phyloP scores from a whole-genome alignment of 2,888 invertebrate species.

The Macaria notata region DNA sequence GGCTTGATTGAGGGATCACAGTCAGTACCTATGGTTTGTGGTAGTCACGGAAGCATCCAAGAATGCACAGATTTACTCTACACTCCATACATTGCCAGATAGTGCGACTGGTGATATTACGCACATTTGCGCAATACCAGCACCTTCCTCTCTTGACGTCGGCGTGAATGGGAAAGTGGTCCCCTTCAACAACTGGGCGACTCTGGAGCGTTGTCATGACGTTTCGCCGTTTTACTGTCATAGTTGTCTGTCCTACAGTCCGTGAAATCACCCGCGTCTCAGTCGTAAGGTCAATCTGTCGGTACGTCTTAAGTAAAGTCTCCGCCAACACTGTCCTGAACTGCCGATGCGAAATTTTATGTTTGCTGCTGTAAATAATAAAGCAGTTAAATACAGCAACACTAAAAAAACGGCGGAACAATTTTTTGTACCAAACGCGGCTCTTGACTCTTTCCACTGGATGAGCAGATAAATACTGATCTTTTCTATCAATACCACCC shows the following conservation, averaged over 20 bases:
- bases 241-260: neutral
- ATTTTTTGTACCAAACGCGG: conserved; percentile 30
- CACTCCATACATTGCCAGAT: conserved; percentile 36
- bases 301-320: conserved; percentile 21
- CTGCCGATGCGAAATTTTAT: conserved; percentile 22
- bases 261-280: conserved; percentile 17
- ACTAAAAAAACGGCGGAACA: conserved; percentile 19
- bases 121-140: conserved; percentile 23
- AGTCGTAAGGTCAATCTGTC: conserved; percentile 26
- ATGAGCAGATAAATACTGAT: conserved; percentile 37
- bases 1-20: neutral
- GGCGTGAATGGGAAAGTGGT: conserved; percentile 31
- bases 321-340: conserved; percentile 27
- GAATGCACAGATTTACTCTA: conserved; percentile 32
- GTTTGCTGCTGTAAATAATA: conserved; percentile 18
- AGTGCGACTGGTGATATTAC: conserved; percentile 25
- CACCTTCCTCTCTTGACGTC: conserved; percentile 25
- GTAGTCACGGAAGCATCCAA: conserved; percentile 28
- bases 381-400: conserved; percentile 27
- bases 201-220: conserved; percentile 7
- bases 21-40: conserved; percentile 12
- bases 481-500: conserved; percentile 41
- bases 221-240: conserved; percentile 3
- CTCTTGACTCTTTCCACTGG: conserved; percentile 30
- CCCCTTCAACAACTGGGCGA: conserved; percentile 9